phyloP scores from a whole-genome alignment of 1,140 invertebrate species.

The Caenorhabditis elegans region WBcel235 BX284602.5:399001-399500 shows the following conservation, averaged over 20 bases:
- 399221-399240: constrained; percentile 64
- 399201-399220: constrained; percentile 58
- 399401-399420: background rate
- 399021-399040: too few species aligned
- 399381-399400: background rate
- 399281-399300: constrained; percentile 7
- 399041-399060: too few species aligned
- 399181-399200: constrained; percentile 64
- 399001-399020: too few species aligned
- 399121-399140: too few species aligned
- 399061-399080: too few species aligned
- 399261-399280: background rate
- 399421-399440: too few species aligned
- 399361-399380: background rate
- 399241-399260: constrained; percentile 57
- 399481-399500: too few species aligned
- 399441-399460: too few species aligned
- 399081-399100: too few species aligned
- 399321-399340: background rate
- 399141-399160: constrained; percentile 63
- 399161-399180: constrained; percentile 66
- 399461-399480: too few species aligned
- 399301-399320: constrained; percentile 25
- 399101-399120: too few species aligned
- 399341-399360: constrained; percentile 25